phyloP scores from a whole-genome alignment of 2,797 vertebrate genomes.

The Carapus acus region DNA sequence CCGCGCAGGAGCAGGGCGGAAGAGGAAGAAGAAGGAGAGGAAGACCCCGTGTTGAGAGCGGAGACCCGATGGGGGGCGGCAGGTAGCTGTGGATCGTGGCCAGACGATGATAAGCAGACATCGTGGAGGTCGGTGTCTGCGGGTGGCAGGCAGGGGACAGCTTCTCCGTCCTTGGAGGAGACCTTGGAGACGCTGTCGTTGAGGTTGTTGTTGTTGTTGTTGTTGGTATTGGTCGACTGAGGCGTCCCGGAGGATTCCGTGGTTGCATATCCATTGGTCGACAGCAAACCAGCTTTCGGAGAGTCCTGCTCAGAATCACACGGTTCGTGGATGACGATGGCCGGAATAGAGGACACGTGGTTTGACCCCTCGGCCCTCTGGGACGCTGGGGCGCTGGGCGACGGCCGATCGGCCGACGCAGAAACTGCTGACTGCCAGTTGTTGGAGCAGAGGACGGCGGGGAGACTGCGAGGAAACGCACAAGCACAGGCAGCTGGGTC shows the following conservation, averaged over 20 bases:
- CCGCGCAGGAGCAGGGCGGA: too few relatives aligned
- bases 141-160: neutral
- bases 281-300: conserved; percentile 12
- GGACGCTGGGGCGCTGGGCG: conserved; percentile 23
- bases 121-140: neutral
- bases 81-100: neutral
- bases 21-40: too few relatives aligned
- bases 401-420: conserved; percentile 34
- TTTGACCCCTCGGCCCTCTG: conserved; percentile 25
- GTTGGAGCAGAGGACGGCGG: conserved; percentile 82
- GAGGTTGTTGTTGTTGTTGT: conserved; percentile 32
- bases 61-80: conserved; percentile 4
- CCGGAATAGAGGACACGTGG: conserved; percentile 8
- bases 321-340: conserved; percentile 34
- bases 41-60: too few relatives aligned
- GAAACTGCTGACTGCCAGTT: conserved; percentile 77
- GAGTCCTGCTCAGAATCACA: conserved; percentile 58
- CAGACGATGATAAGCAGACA: conserved; percentile 1
- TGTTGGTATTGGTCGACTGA: conserved; percentile 50
- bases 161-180: neutral
- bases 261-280: neutral
- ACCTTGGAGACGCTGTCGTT: conserved; percentile 20
- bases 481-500: conserved; percentile 2
- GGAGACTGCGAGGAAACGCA: conserved; percentile 73
- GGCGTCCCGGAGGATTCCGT: conserved; percentile 9